Base-by-base conservation (phyloP, 2,888 invertebrate species). In the Rhagonycha fulva region DNA sequence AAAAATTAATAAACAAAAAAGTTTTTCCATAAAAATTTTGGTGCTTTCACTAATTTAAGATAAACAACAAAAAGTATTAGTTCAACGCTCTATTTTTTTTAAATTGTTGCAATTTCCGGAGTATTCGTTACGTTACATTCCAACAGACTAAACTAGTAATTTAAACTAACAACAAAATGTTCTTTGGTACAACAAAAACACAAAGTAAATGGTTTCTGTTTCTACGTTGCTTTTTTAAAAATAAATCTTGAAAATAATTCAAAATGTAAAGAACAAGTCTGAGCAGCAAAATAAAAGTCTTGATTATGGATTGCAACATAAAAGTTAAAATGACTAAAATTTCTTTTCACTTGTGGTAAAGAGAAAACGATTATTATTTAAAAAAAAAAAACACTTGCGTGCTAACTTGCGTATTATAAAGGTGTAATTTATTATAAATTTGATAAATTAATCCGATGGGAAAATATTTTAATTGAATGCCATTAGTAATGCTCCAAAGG, bases 51-150 rank as follows among this genome's bases (percentile, higher is more conserved):
- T 47, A 47, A 47, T 47, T 47, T 47, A 47, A 47, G 47, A 47
- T 47, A 47, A 47, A 47, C 47, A 26, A 47, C 47, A 68, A 47
- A 70, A 71, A 71, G 32, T n/a, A 60, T 66, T 68, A 60, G 72
- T 72, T 72, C 72, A 26, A 67, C 60, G 72, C 60, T 67, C 72
- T 12, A 72, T 30, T 63, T 72, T 60, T 60, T 72, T 71, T 23
- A 66, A 66, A 14, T 71, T 63, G 66, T 63, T 63, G 68, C 47
- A 68, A 72, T 72, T 72, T 72, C 72, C 72, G 72, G 72, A 60
- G 66, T 28, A 60, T 72, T 71, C 60, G 68, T 72, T 72, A 72
- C 72, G 47, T 72, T 67, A 61, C 72, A 72, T 72, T 72, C 72
- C 72, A 24, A 67, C 60, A 70, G 61, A 32, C 23, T 24, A 60